Evolutionary conservation across 2,797 vertebrate genomes (phyloP).

Genomic region (Intellagama lesueurii): DNA sequence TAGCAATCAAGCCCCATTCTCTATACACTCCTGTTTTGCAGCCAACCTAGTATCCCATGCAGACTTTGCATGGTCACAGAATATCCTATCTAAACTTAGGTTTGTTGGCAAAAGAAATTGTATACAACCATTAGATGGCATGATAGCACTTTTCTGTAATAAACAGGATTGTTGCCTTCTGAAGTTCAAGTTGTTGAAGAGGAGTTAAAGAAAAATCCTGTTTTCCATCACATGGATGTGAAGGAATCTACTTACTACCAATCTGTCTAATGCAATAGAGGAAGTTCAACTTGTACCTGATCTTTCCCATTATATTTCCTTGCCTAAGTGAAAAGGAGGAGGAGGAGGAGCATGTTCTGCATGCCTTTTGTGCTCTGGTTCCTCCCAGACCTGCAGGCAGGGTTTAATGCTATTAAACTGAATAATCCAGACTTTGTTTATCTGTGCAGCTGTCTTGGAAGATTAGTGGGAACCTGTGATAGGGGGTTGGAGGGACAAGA

Average conservation of each 20-base stretch:
- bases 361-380: constrained; percentile 60
- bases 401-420: constrained; percentile 70
- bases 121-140: background rate
- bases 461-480: constrained; percentile 65
- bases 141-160: background rate
- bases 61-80: background rate
- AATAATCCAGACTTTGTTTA: constrained; percentile 71
- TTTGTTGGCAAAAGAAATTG: background rate
- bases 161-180: background rate
- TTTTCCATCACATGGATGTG: background rate
- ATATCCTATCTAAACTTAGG: background rate
- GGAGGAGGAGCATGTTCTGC: background rate
- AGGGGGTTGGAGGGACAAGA: constrained; percentile 50
- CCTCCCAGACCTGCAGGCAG: constrained; percentile 49
- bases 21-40: background rate
- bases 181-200: background rate
- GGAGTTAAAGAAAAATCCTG: no score
- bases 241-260: background rate
- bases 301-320: background rate
- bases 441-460: constrained; percentile 71
- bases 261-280: background rate
- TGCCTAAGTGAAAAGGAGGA: background rate
- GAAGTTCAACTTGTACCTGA: background rate
- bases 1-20: background rate
- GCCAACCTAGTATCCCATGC: no score